Conservation (phyloP, 2,888 invertebrate genomes). For the Nycteola revayana region DNA sequence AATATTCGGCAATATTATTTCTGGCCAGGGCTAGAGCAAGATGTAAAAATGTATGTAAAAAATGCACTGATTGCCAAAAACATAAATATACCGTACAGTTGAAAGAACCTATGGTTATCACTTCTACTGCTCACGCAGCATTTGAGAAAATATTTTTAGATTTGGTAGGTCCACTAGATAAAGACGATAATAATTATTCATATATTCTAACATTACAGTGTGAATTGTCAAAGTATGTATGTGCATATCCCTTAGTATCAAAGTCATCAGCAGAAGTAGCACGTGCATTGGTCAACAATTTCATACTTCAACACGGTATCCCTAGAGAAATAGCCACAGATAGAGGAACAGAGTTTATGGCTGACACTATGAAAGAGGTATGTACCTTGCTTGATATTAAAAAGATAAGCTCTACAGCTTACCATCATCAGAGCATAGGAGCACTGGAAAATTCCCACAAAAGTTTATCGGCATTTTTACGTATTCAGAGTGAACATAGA, state of each 20-base stretch:
- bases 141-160: no score
- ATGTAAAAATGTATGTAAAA: constrained; percentile 3
- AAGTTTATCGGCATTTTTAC: not conserved
- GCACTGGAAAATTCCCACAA: constrained; percentile 1
- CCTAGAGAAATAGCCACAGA: constrained; percentile 7
- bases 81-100: constrained; percentile 1
- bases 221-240: no score
- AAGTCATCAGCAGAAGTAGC: not conserved
- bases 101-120: constrained; percentile 6
- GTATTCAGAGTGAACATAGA: constrained; percentile 7
- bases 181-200: not conserved
- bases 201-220: constrained; percentile 8
- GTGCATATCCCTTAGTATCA: not conserved
- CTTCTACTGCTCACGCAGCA: constrained; percentile 3
- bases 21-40: constrained; percentile 4
- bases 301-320: not conserved
- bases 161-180: constrained; percentile 7
- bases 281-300: constrained; percentile 1
- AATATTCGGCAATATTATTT: constrained; percentile 1
- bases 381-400: constrained; percentile 15
- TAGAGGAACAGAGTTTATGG: constrained; percentile 11
- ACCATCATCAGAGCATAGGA: constrained; percentile 1
- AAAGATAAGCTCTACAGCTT: not conserved
- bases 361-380: constrained; percentile 8
- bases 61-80: constrained; percentile 7